These are phyloP conservation scores for Phragmatobia fuliginosa DNA, from an alignment of 2,888 invertebrate species.

Conservation along the genomic window DNA sequence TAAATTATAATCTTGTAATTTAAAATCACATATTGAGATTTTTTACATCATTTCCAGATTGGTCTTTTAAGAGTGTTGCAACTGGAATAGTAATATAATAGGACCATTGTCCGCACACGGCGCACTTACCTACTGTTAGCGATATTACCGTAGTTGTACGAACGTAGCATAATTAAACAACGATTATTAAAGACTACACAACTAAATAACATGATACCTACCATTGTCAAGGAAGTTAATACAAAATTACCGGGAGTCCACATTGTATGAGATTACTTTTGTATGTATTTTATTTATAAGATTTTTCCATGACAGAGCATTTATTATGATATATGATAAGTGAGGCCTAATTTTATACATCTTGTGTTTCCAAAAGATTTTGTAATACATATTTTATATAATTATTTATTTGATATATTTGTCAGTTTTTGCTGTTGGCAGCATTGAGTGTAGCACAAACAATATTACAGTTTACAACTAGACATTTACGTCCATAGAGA, in stretches of 20 bases:
- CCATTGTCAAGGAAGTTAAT: conserved; percentile 49
- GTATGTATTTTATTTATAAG: conserved; percentile 73
- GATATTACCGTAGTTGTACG: conserved; percentile 57
- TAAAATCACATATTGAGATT: conserved; percentile 47
- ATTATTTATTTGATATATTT: conserved; percentile 55
- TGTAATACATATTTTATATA: conserved; percentile 60
- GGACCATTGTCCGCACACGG: conserved; percentile 58
- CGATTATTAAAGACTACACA: conserved; percentile 79
- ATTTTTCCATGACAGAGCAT: conserved; percentile 82
- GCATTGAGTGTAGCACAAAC: conserved; percentile 67
- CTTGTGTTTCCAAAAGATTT: conserved; percentile 63
- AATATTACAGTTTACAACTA: conserved; percentile 66
- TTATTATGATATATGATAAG: conserved; percentile 78
- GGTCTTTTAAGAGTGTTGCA: conserved; percentile 85
- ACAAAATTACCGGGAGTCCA: conserved; percentile 49
- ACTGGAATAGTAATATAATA: conserved; percentile 80
- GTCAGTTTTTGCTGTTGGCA: conserved; percentile 49
- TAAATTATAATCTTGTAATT: conserved; percentile 40
- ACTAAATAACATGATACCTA: conserved; percentile 51
- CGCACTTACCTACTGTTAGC: conserved; percentile 63
- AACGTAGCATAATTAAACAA: conserved; percentile 75
- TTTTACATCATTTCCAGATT: conserved; percentile 80
- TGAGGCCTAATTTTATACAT: conserved; percentile 81
- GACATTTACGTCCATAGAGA: conserved; percentile 81
- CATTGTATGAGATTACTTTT: conserved; percentile 65